A percentile compares a stretch with the other conserved stretches of the same genome.
Conservation (phyloP, 2,113 vertebrate species). For the Marmota flaviventris region DNA sequence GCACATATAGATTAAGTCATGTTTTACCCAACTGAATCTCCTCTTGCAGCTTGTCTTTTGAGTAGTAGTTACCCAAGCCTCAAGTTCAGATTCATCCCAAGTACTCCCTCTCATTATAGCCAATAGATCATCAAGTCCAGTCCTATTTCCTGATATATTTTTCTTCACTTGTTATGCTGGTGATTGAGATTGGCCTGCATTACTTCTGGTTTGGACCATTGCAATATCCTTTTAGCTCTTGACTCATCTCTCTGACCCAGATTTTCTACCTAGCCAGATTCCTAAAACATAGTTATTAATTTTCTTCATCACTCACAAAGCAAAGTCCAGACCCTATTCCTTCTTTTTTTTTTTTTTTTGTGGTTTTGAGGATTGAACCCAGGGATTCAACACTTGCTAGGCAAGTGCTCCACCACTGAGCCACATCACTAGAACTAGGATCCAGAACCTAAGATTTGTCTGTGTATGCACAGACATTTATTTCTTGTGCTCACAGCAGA, state of each 20-base stretch:
- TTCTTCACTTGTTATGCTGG: neutral
- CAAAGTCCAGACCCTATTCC: neutral
- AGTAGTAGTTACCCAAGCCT: neutral
- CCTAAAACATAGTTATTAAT: conserved; percentile 32
- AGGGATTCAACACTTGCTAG: no score
- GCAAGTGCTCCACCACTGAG: no score
- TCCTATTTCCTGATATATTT: neutral
- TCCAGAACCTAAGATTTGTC: neutral
- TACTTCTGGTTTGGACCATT: neutral
- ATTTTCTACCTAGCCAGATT: neutral
- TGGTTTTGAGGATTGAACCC: no score
- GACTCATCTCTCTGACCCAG: neutral
- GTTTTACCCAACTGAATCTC: neutral
- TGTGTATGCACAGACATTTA: neutral
- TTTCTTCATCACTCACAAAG: neutral
- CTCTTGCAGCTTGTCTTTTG: neutral
- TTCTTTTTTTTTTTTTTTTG: no score
- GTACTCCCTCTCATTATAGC: neutral
- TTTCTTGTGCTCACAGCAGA: neutral
- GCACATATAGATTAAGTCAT: neutral
- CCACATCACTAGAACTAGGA: no score
- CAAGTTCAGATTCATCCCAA: neutral
- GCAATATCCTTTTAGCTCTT: neutral
- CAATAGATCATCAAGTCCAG: neutral
- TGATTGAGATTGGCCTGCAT: neutral